phyloP scores from a whole-genome alignment of 2,888 invertebrate genomes.

The Synergus japonicus region DNA sequence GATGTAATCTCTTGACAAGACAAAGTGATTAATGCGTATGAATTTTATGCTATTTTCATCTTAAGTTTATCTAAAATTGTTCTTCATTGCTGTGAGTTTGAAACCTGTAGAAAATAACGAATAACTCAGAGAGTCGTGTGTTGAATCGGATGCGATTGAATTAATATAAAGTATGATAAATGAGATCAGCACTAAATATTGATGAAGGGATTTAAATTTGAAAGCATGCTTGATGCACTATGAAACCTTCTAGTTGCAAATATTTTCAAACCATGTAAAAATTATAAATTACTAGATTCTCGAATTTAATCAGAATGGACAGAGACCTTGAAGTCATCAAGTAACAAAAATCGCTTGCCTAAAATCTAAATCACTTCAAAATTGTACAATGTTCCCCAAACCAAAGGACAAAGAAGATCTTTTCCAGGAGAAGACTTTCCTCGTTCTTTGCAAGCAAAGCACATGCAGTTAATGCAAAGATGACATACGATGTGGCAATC shows the following conservation, averaged over 20 bases:
- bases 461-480: slow-evolving; percentile 31
- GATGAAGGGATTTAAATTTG: not conserved
- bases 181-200: not conserved
- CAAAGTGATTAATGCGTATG: not conserved
- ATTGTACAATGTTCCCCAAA: not conserved
- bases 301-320: too few relatives aligned
- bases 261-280: too few relatives aligned
- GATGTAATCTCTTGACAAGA: not conserved
- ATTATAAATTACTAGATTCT: too few relatives aligned
- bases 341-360: not conserved
- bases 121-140: not conserved
- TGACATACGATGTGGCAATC: slow-evolving; percentile 25
- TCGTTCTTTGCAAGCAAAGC: not conserved
- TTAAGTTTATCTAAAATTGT: not conserved
- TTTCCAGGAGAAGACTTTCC: not conserved
- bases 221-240: not conserved
- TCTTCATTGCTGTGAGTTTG: not conserved
- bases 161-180: not conserved
- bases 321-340: not conserved
- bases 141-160: not conserved
- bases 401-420: not conserved
- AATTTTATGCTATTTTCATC: not conserved
- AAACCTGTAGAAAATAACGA: not conserved
- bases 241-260: not conserved
- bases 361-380: not conserved